Percentiles rank a stretch among this genome's conserved stretches.
Evolutionary conservation across 2,797 vertebrate genomes (phyloP).

Genomic region (Morelia viridis): DNA sequence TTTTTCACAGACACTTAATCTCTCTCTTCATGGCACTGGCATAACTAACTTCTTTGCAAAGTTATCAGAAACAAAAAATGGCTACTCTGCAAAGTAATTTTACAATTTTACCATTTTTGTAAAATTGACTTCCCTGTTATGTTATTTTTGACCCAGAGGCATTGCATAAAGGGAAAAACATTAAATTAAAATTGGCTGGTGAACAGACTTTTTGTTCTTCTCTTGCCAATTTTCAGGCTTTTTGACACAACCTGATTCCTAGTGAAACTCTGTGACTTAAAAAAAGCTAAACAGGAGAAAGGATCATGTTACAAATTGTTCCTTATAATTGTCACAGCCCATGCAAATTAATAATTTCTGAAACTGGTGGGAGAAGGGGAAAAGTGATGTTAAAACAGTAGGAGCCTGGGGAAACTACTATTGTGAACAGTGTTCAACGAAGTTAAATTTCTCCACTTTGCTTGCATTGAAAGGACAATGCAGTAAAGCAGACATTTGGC

Average conservation of each 20-base stretch:
- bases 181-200: background rate
- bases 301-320: background rate
- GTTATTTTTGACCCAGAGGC: background rate
- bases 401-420: too few relatives aligned
- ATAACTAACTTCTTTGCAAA: conserved; percentile 56
- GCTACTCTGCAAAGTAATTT: background rate
- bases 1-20: conserved; percentile 57
- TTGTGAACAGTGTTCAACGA: background rate
- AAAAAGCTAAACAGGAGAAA: background rate
- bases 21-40: conserved; percentile 55
- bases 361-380: background rate
- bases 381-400: background rate
- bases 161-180: background rate
- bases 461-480: background rate
- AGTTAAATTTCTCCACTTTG: background rate
- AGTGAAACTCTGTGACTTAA: background rate
- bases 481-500: background rate
- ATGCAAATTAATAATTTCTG: background rate
- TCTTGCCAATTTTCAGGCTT: background rate
- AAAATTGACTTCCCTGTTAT: background rate
- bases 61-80: background rate
- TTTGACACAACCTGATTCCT: background rate
- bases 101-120: background rate
- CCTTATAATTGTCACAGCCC: background rate
- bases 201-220: background rate